phyloP scores from a whole-genome alignment of 1,140 invertebrate species.

The Tetranychus cinnabarinus region DNA sequence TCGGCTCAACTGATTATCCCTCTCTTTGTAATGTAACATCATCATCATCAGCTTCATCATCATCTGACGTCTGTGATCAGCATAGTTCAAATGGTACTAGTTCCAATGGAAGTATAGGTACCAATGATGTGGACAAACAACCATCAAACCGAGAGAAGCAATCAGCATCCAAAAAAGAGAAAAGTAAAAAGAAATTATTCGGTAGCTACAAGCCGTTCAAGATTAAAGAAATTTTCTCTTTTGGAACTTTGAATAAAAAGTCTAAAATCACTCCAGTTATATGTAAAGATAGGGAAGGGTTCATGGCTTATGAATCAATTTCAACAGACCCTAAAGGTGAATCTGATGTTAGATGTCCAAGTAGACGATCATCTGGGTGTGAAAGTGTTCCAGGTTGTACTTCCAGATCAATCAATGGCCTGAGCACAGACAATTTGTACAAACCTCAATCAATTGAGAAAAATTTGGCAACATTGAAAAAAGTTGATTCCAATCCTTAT shows the following conservation, averaged over 20 bases:
- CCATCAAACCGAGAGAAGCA: no score
- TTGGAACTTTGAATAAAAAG: slow-evolving; percentile 7
- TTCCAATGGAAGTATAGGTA: not conserved
- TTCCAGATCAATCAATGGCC: no score
- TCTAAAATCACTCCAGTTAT: not conserved
- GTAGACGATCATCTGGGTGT: no score
- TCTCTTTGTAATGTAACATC: slow-evolving; percentile 79
- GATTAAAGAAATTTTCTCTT: slow-evolving; percentile 12
- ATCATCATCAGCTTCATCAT: not conserved
- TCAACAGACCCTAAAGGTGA: no score
- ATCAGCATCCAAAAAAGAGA: no score
- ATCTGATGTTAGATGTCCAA: no score
- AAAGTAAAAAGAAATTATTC: not conserved
- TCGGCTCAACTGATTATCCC: slow-evolving; percentile 60
- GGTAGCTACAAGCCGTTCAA: slow-evolving; percentile 2
- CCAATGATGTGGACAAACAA: no score
- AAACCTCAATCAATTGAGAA: not conserved
- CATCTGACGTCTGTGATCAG: not conserved
- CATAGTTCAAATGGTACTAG: not conserved
- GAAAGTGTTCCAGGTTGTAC: no score
- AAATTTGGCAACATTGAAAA: not conserved
- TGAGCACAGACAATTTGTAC: not conserved
- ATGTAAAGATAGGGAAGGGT: no score
- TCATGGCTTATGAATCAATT: no score
- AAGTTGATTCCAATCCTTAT: not conserved